Conservation (phyloP, 2,113 vertebrate genomes). For the Centropristis striata region DNA sequence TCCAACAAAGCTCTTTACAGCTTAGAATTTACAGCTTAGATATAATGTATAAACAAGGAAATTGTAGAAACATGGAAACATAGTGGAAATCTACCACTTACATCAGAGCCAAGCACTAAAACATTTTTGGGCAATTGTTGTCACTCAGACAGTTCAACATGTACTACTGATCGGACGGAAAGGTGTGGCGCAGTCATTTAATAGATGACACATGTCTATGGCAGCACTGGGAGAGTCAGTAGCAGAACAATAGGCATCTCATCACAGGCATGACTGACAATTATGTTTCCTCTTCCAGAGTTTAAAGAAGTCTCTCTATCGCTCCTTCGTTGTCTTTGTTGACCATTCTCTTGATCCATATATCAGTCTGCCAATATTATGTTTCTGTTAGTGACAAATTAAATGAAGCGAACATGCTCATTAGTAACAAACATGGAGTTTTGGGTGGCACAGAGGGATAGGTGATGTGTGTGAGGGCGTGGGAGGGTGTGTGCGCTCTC, state of each 20-base stretch:
- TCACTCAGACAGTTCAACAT: fast-evolving
- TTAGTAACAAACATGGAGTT: not conserved
- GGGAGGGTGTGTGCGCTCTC: not conserved
- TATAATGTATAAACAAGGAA: not conserved
- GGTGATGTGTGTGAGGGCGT: not conserved
- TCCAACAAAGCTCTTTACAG: not conserved
- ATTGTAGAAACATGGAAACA: not conserved
- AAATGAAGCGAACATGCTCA: not conserved
- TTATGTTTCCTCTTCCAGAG: not conserved
- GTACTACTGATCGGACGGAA: not conserved
- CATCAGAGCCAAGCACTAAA: not conserved
- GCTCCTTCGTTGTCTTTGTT: not conserved
- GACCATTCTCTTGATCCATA: not conserved
- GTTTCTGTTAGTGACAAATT: not conserved
- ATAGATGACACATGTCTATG: constrained; percentile 30
- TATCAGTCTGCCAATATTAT: not conserved
- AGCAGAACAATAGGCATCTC: constrained; percentile 26
- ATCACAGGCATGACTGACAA: not conserved
- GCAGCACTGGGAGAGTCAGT: constrained; percentile 4
- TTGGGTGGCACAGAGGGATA: not conserved
- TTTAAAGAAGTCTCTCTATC: not conserved
- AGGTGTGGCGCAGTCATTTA: constrained; percentile 30
- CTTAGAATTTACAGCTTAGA: not conserved
- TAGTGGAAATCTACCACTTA: not conserved
- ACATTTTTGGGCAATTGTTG: not conserved